Base-by-base conservation (phyloP, 2,113 vertebrate species). In the Gavialis gangeticus region DNA sequence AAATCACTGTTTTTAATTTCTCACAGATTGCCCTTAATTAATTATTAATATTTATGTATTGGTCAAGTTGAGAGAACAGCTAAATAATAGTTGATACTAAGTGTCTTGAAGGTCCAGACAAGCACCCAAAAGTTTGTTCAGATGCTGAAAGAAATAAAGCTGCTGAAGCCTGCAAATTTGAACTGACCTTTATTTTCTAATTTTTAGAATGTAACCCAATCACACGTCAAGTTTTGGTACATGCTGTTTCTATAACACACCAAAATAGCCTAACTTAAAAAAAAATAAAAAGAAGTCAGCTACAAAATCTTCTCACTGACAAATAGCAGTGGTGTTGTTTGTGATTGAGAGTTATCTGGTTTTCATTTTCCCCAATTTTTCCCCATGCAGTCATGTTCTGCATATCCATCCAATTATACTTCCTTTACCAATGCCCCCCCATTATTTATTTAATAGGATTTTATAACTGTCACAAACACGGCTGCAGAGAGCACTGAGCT, bases 21-120 rank as follows among this genome's bases (percentile, higher is more conserved):
- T 93, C 93, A 87, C 78, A 54, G 76, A 75, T 92, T 89, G 73
- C 59, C 80, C 84, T 81, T 93, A 88, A 92, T 88, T 93, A 92
- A 84, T 30, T 91, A 82, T 62, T 86, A 95, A 71, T 58, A 96
- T 86, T 94, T 92, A 86, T 81, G 90, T 87, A 91, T 90, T 87
- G 75, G 71, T 83, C 84, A 88, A 90, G 75, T 37, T 84, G 55
- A 69, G 69, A 96, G 58, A 90, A 81, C 28, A 46, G 22, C 37
- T 82, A 88, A 88, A 71, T 7, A 71, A 88, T 79, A 91, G 54
- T 37, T 81, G 64, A 84, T 58, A 82, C 17, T 66, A 82, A 80
- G 16, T 18, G 82, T 55, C 19, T 21, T 76, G 21, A 90, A 83
- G 92, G 4, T 0, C 90, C 82, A 92, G 62, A 78, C 1, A 17